These are phyloP conservation scores for Zaprionus ornatus DNA, from an alignment of 1,140 invertebrate genomes.

Conservation along the genomic window DNA sequence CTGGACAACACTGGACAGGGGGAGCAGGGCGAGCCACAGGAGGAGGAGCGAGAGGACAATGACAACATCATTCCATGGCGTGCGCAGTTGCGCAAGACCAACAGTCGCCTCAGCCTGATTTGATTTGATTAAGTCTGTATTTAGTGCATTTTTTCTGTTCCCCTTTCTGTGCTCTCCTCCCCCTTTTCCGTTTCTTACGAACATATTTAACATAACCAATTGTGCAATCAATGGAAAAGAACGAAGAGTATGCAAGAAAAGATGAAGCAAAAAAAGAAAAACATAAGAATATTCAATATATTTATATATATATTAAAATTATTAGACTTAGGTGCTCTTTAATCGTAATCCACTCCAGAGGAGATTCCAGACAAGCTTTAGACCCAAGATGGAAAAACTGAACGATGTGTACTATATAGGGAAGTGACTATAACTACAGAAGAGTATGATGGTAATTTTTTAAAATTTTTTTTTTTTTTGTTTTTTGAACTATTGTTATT, in stretches of 20 bases:
- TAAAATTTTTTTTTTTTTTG: slow-evolving; percentile 48
- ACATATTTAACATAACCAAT: slow-evolving; percentile 35
- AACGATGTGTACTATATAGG: not conserved
- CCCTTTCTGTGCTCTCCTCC: slow-evolving; percentile 18
- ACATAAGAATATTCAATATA: slow-evolving; percentile 2
- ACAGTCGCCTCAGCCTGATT: slow-evolving; percentile 86
- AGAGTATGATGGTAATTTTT: not conserved
- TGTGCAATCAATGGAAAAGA: slow-evolving; percentile 50
- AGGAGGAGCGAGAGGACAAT: slow-evolving; percentile 86
- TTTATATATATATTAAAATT: slow-evolving; percentile 10
- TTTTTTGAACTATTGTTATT: slow-evolving; percentile 55
- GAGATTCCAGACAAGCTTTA: slow-evolving; percentile 44
- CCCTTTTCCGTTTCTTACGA: slow-evolving; percentile 11
- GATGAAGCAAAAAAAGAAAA: slow-evolving; percentile 2
- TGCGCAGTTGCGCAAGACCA: slow-evolving; percentile 93
- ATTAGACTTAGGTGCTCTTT: slow-evolving; percentile 22
- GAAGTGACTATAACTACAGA: slow-evolving; percentile 16
- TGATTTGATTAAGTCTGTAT: slow-evolving; percentile 31
- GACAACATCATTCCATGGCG: slow-evolving; percentile 93
- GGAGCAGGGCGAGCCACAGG: slow-evolving; percentile 45
- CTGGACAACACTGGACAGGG: not conserved
- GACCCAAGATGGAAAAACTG: slow-evolving; percentile 35
- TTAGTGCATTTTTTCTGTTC: slow-evolving; percentile 63
- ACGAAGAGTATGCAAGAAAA: not conserved
- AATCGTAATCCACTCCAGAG: slow-evolving; percentile 14